phyloP scores from a whole-genome alignment of 2,113 vertebrate genomes.

The Psilopogon haemacephalus region DNA sequence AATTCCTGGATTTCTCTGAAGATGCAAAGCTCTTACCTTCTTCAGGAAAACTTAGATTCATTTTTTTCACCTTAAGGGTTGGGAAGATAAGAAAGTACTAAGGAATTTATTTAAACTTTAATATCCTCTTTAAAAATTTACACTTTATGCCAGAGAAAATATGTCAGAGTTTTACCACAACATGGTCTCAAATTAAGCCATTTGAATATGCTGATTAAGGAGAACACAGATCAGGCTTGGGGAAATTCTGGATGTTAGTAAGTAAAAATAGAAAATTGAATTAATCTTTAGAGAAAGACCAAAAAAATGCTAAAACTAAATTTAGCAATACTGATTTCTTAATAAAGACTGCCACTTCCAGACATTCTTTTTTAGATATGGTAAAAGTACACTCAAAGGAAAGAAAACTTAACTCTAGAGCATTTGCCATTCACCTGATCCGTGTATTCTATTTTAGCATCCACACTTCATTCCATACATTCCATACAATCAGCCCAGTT shows the following conservation, averaged over 20 bases:
- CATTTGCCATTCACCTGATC: neutral
- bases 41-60: neutral
- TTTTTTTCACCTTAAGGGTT: neutral
- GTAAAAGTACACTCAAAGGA: neutral
- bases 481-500: neutral
- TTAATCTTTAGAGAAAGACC: neutral
- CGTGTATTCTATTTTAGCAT: neutral
- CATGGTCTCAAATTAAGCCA: neutral
- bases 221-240: neutral
- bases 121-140: constrained; percentile 5
- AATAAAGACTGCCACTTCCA: neutral
- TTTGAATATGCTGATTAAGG: neutral
- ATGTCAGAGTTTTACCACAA: neutral
- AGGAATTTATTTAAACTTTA: constrained; percentile 27
- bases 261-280: neutral
- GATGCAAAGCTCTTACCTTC: neutral
- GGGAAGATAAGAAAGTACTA: neutral
- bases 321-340: neutral
- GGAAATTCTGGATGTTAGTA: neutral
- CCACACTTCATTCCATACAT: neutral
- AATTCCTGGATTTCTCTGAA: neutral
- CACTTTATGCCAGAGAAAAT: neutral
- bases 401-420: neutral
- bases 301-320: neutral
- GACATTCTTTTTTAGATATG: neutral